Evolutionary conservation across 2,797 vertebrate genomes (phyloP).

Genomic region (Xenopus petersii): DNA sequence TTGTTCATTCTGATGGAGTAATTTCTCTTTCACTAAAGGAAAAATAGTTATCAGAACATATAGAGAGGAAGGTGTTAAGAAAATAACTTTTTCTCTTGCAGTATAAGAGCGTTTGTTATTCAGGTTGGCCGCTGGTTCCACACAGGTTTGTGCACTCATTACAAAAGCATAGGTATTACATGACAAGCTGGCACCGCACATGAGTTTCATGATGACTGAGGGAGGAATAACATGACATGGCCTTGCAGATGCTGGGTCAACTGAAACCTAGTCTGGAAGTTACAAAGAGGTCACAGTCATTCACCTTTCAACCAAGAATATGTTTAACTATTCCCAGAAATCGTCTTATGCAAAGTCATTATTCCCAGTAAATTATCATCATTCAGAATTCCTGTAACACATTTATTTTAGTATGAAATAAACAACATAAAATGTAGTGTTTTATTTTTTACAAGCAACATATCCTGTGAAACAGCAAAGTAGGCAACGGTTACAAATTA

Average conservation of each 20-base stretch:
- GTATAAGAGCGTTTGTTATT: conserved; percentile 22
- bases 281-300: conserved; percentile 48
- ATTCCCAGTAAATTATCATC: too few relatives aligned
- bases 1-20: too few relatives aligned
- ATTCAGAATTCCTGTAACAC: too few relatives aligned
- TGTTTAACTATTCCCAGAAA: conserved; percentile 34
- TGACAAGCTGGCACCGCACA: conserved; percentile 46
- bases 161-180: conserved; percentile 47
- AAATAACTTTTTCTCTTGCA: background rate
- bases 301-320: conserved; percentile 49
- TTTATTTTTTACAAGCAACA: too few relatives aligned
- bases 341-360: too few relatives aligned
- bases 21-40: too few relatives aligned
- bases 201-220: conserved; percentile 49
- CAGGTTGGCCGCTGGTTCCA: conserved; percentile 11
- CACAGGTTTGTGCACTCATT: conserved; percentile 24
- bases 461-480: too few relatives aligned
- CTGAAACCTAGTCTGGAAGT: conserved; percentile 41
- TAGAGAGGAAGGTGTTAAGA: background rate
- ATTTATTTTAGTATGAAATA: too few relatives aligned
- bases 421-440: too few relatives aligned
- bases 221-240: conserved; percentile 47
- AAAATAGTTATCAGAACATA: too few relatives aligned
- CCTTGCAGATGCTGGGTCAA: conserved; percentile 44
- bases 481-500: too few relatives aligned